phyloP scores from a whole-genome alignment of 2,797 vertebrate genomes.

The Adelosebastes latens region DNA sequence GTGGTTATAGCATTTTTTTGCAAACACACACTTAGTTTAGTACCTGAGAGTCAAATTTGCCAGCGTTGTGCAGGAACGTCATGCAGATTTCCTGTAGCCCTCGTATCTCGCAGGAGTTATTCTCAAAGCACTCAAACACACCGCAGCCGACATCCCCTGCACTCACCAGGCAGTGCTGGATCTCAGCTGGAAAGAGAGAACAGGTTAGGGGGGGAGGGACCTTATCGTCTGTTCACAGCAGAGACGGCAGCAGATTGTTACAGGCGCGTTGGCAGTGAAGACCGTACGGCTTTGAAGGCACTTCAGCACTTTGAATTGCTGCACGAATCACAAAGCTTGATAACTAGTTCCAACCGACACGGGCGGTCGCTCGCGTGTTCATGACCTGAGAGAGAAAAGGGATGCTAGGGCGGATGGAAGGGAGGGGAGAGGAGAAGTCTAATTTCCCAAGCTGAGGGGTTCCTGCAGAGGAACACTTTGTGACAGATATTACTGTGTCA shows the following conservation, averaged over 20 bases:
- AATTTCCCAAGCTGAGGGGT: constrained; percentile 58
- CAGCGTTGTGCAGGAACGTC: constrained; percentile 99
- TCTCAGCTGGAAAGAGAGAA: constrained; percentile 88
- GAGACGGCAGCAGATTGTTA: constrained; percentile 50
- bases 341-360: constrained; percentile 48
- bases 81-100: constrained; percentile 99
- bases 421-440: constrained; percentile 26
- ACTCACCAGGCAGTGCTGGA: constrained; percentile 98
- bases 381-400: constrained; percentile 32
- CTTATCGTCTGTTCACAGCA: constrained; percentile 61
- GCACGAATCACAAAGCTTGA: constrained; percentile 45
- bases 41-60: constrained; percentile 99
- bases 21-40: constrained; percentile 59
- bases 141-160: constrained; percentile 98
- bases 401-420: constrained; percentile 3
- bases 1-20: constrained; percentile 44
- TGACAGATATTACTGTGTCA: constrained; percentile 77
- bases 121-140: constrained; percentile 99
- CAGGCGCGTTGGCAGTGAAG: constrained; percentile 30
- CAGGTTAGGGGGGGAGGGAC: constrained; percentile 64
- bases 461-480: constrained; percentile 68
- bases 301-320: constrained; percentile 30
- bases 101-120: constrained; percentile 98
- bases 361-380: constrained; percentile 45
- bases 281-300: constrained; percentile 35